Conservation (phyloP, 2,888 invertebrate species). For the Caenorhabditis parvicauda region DNA sequence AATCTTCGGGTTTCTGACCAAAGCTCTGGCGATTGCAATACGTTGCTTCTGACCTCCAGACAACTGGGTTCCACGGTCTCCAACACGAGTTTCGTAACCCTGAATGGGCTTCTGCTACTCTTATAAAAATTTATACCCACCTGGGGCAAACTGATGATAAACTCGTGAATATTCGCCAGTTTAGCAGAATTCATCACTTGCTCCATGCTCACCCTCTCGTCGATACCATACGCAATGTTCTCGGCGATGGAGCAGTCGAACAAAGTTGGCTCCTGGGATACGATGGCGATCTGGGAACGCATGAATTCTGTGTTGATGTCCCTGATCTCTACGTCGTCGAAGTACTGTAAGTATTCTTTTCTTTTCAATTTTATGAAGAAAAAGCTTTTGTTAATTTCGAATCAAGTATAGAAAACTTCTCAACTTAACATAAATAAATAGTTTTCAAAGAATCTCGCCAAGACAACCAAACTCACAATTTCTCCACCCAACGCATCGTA, state of each 20-base stretch:
- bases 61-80: slow-evolving; percentile 64
- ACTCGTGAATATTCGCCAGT: slow-evolving; percentile 65
- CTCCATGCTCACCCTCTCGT: slow-evolving; percentile 54
- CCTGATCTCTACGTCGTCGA: slow-evolving; percentile 62
- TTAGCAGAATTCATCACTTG: slow-evolving; percentile 62
- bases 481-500: slow-evolving; percentile 76
- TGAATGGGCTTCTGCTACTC: slow-evolving; percentile 2
- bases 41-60: slow-evolving; percentile 65
- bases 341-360: slow-evolving; percentile 18
- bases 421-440: not conserved
- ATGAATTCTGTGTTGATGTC: slow-evolving; percentile 68
- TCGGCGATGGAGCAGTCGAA: slow-evolving; percentile 63
- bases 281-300: slow-evolving; percentile 80
- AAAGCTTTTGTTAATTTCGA: not conserved
- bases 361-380: not conserved
- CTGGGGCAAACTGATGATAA: slow-evolving; percentile 64
- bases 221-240: slow-evolving; percentile 57
- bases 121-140: slow-evolving; percentile 10
- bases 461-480: slow-evolving; percentile 65
- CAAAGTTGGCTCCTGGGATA: slow-evolving; percentile 83
- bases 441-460: not conserved
- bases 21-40: slow-evolving; percentile 65
- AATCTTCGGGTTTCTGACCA: slow-evolving; percentile 63
- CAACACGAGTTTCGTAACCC: slow-evolving; percentile 63
- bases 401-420: not conserved